A percentile compares a stretch with the other conserved stretches of the same genome.
These are phyloP conservation scores for Botia almorhae DNA, from an alignment of 2,797 vertebrate species.

Conservation along the genomic window DNA sequence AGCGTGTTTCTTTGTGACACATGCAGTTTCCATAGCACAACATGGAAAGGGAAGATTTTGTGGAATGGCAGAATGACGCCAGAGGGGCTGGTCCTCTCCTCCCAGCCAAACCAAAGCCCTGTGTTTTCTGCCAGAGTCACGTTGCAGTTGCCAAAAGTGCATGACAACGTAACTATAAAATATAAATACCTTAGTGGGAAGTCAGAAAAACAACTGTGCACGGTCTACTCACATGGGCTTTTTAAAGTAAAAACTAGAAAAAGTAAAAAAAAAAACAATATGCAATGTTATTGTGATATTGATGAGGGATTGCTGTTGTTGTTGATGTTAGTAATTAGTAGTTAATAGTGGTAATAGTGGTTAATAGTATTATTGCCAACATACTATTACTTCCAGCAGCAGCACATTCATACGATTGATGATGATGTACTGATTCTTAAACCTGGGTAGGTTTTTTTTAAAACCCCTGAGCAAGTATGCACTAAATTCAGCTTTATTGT, in stretches of 20 bases:
- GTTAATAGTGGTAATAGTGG: neutral
- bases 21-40: conserved; percentile 10
- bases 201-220: conserved; percentile 31
- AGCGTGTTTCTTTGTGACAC: neutral
- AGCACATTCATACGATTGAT: no score
- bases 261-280: neutral
- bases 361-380: neutral
- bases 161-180: conserved; percentile 28
- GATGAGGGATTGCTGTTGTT: neutral
- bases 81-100: conserved; percentile 4
- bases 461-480: no score
- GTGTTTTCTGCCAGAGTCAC: conserved; percentile 13
- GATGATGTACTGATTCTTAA: no score
- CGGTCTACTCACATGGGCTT: neutral
- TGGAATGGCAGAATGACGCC: conserved; percentile 17
- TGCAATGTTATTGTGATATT: neutral
- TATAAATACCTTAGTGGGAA: conserved; percentile 2
- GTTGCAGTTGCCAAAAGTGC: conserved; percentile 4
- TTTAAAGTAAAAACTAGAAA: neutral
- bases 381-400: no score
- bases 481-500: no score
- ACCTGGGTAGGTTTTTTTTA: no score
- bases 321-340: neutral
- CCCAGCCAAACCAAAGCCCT: conserved; percentile 12
- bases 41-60: conserved; percentile 18